Conservation (phyloP, 2,888 invertebrate genomes). For the Andrena haemorrhoa region DNA sequence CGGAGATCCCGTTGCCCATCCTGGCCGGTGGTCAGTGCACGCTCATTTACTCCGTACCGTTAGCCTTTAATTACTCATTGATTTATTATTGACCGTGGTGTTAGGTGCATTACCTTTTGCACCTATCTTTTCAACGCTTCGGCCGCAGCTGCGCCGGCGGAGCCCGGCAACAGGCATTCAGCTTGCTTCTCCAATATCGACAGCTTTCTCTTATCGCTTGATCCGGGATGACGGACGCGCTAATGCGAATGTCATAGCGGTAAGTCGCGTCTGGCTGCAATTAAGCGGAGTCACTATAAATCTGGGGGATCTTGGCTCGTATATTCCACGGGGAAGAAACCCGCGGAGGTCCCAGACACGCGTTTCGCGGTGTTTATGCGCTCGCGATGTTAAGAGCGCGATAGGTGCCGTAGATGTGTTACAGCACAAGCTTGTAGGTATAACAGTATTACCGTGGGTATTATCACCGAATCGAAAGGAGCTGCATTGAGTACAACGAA, state of each 20-base stretch:
- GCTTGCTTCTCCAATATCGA: conserved; percentile 34
- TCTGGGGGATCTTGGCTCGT: neutral
- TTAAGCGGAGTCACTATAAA: conserved; percentile 37
- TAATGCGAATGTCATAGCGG: conserved; percentile 44
- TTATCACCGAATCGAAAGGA: neutral
- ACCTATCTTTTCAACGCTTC: conserved; percentile 60
- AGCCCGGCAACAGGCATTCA: conserved; percentile 2
- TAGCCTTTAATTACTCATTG: conserved; percentile 83
- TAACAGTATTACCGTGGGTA: neutral
- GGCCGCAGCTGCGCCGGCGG: conserved; percentile 12
- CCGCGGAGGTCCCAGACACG: neutral
- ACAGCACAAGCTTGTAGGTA: too few species aligned
- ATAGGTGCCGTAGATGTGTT: neutral
- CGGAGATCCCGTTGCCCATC: conserved; percentile 23
- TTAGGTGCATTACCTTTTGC: conserved; percentile 69
- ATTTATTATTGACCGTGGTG: conserved; percentile 78
- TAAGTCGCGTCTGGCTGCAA: conserved; percentile 12
- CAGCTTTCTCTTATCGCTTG: conserved; percentile 13
- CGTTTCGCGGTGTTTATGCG: neutral
- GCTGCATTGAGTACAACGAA: too few species aligned
- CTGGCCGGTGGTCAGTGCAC: conserved; percentile 45
- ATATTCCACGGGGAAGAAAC: neutral
- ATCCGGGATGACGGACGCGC: conserved; percentile 45
- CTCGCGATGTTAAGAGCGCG: conserved; percentile 3
- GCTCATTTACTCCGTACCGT: conserved; percentile 76